phyloP scores from a whole-genome alignment of 2,888 invertebrate genomes.

The Luperina testacea region DNA sequence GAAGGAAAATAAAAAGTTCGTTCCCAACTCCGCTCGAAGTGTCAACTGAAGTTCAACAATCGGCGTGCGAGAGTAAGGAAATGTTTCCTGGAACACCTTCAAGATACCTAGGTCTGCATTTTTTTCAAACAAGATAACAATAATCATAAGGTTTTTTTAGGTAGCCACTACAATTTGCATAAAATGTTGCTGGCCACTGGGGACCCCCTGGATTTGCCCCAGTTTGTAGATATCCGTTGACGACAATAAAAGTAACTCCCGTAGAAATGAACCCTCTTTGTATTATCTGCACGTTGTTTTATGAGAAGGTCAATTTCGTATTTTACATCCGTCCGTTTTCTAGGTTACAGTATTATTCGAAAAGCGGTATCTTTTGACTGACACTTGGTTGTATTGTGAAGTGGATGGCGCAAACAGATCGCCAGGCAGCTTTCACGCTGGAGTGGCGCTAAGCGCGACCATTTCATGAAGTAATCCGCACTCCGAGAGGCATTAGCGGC shows the following conservation, averaged over 20 bases:
- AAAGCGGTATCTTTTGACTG: slow-evolving; percentile 69
- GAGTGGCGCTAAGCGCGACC: slow-evolving; percentile 83
- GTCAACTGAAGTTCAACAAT: slow-evolving; percentile 81
- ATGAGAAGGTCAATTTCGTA: slow-evolving; percentile 28
- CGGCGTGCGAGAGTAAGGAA: slow-evolving; percentile 64
- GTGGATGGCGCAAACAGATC: slow-evolving; percentile 82
- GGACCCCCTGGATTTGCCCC: slow-evolving; percentile 49
- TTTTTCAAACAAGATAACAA: slow-evolving; percentile 41
- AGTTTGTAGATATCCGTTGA: slow-evolving; percentile 58
- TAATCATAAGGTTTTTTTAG: slow-evolving; percentile 40
- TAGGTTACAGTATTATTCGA: slow-evolving; percentile 36
- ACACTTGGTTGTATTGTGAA: slow-evolving; percentile 77
- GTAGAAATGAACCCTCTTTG: slow-evolving; percentile 44
- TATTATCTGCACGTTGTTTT: slow-evolving; percentile 46
- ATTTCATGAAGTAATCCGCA: slow-evolving; percentile 86
- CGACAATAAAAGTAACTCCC: slow-evolving; percentile 58
- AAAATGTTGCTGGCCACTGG: slow-evolving; percentile 54
- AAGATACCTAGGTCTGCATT: slow-evolving; percentile 28
- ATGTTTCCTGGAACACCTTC: slow-evolving; percentile 53
- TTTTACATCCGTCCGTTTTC: slow-evolving; percentile 30
- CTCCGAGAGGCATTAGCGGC: slow-evolving; percentile 82
- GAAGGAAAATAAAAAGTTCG: slow-evolving; percentile 79
- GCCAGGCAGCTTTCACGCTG: slow-evolving; percentile 81
- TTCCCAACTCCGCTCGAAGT: slow-evolving; percentile 77
- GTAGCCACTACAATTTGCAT: slow-evolving; percentile 57